Percentiles rank a stretch among this genome's conserved stretches.
phyloP scores from a whole-genome alignment of 92 coral and sea anemone species.

The Epizoanthus ramosus region DNA sequence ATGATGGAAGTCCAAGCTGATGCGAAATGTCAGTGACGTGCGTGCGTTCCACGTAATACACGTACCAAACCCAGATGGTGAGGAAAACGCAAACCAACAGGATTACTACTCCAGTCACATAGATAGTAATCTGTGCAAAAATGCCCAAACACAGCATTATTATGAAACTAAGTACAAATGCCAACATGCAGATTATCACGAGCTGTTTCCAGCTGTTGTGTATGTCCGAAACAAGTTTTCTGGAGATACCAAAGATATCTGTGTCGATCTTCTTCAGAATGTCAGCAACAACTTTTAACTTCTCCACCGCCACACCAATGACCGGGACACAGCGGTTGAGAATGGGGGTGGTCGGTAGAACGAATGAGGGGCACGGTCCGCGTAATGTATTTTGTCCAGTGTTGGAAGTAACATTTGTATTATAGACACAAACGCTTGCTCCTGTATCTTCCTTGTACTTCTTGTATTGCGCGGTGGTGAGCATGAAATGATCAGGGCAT shows the following conservation, averaged over 20 bases:
- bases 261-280: slow-evolving; percentile 40
- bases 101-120: slow-evolving; percentile 29
- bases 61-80: slow-evolving; percentile 42
- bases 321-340: slow-evolving; percentile 48
- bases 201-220: slow-evolving; percentile 45
- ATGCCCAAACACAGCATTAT: slow-evolving; percentile 50
- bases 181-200: slow-evolving; percentile 40
- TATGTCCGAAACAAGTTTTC: slow-evolving; percentile 40
- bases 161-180: slow-evolving; percentile 44
- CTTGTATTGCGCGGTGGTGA: slow-evolving; percentile 37
- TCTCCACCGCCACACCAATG: slow-evolving; percentile 36
- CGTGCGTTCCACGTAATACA: slow-evolving; percentile 41
- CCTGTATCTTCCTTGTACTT: slow-evolving; percentile 42
- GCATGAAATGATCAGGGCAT: slow-evolving; percentile 48
- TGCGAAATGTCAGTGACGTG: slow-evolving; percentile 34
- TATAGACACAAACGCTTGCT: slow-evolving; percentile 32
- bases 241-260: slow-evolving; percentile 41
- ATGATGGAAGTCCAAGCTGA: slow-evolving; percentile 49
- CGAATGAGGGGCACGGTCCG: slow-evolving; percentile 45
- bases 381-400: slow-evolving; percentile 25
- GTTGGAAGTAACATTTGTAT: slow-evolving; percentile 32
- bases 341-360: slow-evolving; percentile 45
- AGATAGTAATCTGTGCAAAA: slow-evolving; percentile 42
- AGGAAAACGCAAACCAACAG: slow-evolving; percentile 19
- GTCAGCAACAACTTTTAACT: slow-evolving; percentile 39